Base-by-base conservation (phyloP, 2,797 vertebrate genomes). In the Protosalanx chinensis region DNA sequence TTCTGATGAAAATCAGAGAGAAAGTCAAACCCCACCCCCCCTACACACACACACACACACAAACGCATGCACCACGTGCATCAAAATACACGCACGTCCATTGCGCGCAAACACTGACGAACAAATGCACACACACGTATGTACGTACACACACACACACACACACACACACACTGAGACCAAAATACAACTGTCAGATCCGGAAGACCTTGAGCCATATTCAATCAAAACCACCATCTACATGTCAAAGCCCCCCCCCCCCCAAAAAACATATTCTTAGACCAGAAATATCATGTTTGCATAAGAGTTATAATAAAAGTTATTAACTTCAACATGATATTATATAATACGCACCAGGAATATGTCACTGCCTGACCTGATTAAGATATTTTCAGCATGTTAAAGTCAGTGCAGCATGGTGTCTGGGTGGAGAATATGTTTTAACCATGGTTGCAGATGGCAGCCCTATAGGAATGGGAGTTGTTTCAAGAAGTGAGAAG, bases 141-240 rank as follows among this genome's bases (percentile, higher is more conserved):
- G 13, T 10, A 37, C 64, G 13, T 10, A 37, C 61, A 72, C 69
- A 62, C 70, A 72, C 73, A 74, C 70, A 59, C 58, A 41, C 70
- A 64, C 49, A 71, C 65, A 23, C 15, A 62, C 16, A 33, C 72
- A 37, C 49, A 59, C 0, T 58, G 15, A 27, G 46, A 27, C 27
- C 13, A 53, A 16, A 53, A 64, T 49, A 64, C 18, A 41, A 23
- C n/a, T 6, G 27, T 29, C 13, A 60, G 74, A 68, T 71, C 51
- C 46, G 53, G 70, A 79, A 53, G 64, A 20, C 32, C 6, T 3
- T 6, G 18, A 15, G 27, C 6, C 72, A 72, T 73, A 70, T 73
- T 81, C 79, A 76, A 41, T 83, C 74, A 79, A 64, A 77, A 65
- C 46, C 67, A 27, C 64, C 18, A 27, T 68, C 72, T 3, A 37